Evolutionary conservation across 2,113 vertebrate species (phyloP).

Genomic region (Tragelaphus buxtoni): DNA sequence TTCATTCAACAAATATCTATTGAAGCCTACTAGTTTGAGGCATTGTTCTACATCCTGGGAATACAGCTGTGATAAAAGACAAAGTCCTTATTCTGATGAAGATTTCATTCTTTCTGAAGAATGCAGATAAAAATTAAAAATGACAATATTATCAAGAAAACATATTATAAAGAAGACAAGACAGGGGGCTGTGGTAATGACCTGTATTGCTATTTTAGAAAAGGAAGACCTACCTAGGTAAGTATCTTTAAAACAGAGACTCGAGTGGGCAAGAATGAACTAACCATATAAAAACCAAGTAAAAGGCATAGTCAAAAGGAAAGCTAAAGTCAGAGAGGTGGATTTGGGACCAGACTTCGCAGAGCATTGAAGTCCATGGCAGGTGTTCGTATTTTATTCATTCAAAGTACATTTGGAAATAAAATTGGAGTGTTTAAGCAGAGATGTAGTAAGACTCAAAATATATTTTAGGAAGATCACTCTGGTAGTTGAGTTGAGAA

Average conservation of each 20-base stretch:
- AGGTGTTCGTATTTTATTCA: not conserved
- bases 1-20: not conserved
- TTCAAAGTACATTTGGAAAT: not conserved
- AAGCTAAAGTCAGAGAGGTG: not conserved
- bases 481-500: not conserved
- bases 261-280: not conserved
- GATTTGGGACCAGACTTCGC: not conserved
- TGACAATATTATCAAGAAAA: not conserved
- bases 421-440: not conserved
- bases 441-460: not conserved
- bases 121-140: not conserved
- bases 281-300: not conserved
- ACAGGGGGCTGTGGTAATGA: not conserved
- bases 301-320: not conserved
- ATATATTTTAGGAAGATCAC: not conserved
- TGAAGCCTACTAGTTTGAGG: not conserved
- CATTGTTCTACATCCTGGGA: not conserved
- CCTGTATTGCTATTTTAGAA: not conserved
- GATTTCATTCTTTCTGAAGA: not conserved
- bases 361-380: not conserved
- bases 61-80: not conserved
- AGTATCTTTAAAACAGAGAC: not conserved
- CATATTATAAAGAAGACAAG: not conserved
- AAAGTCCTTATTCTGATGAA: not conserved
- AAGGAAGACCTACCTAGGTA: not conserved